Base-by-base conservation (phyloP, 2,888 invertebrate genomes). In the Plemyria rubiginata region DNA sequence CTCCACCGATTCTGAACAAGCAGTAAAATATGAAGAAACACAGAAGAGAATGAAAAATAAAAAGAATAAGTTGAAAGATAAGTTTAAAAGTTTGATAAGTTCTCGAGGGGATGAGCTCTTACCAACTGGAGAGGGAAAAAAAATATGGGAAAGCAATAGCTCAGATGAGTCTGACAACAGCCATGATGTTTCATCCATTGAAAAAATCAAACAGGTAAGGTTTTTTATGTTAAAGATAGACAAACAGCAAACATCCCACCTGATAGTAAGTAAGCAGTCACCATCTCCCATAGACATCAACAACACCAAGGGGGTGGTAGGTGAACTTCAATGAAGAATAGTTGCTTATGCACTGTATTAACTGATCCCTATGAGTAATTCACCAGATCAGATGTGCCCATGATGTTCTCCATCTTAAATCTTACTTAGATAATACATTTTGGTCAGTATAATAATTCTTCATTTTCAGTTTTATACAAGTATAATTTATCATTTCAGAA, bases 121-220 rank as follows among this genome's bases (percentile, higher is more conserved):
- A 16, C 41, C 63, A 48, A 66, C 62, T 50, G 53, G 53, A 8
- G 58, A 41, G 62, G 65, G 68, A 51, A 65, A 66, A 51, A 65
- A 70, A 12, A 58, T 60, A n/a, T 53, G 59, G 13, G 62, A 61
- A 6, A 65, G 43, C 60, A 67, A 54, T 5, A 63, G 57, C 16
- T 75, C 74, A 4, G 75, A 71, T 16, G 64, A 65, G 38, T 80
- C 81, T 56, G 48, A 55, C 7, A 28, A 55, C 8, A 68, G 73
- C 51, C 71, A 68, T 71, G 80, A 80, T 65, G 73, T 72, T 49
- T 66, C 75, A 51, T 81, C 82, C n/a, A 77, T 81, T 66, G 74
- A 79, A 11, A 79, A 79, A 71, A 85, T 89, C 29, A 87, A 86
- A 77, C 74, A 86, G 81, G 91, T 90, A 71, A 6, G 16, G 38